Evolutionary conservation across 2,888 invertebrate genomes (phyloP), one percentile per base, ranked within the genome.

Genomic region (Eledona agricola): DNA sequence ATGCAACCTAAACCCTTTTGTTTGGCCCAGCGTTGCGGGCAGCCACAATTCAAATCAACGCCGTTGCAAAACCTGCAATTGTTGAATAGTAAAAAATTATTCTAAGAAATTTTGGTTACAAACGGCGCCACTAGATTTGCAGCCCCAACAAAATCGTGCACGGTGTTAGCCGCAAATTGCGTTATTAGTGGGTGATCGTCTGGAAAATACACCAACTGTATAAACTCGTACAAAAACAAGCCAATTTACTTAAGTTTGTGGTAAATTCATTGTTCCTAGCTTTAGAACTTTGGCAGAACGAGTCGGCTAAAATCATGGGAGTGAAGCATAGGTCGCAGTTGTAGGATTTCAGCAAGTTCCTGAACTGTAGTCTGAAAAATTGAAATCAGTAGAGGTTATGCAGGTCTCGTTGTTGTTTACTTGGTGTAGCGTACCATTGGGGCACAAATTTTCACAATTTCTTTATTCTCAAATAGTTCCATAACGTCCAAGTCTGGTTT

Each of bases 381-480:
- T n/a, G n/a, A n/a, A n/a, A 51, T 46, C 32, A 22, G 13, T 3
- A 12, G 9, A 25, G 56, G 37, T 38, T 35, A 29, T 23, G 12
- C 29, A 23, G 11, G 12, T 26, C 43, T 12, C 3, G 22, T 11
- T 17, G 20, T 6, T 16, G 56, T 58, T 76, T 77, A 87, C 87
- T 88, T 89, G 74, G 93, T 95, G 65, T 96, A 96, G 65, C 96
- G 84, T 22, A 97, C 97, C 97, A 97, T 97, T 0, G 97, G 97
- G 1, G 96, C 96, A 77, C 91, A 90, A 35, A 94, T 83, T 77
- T 88, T 90, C 2, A 93, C 78, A 66, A 87, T 79, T 5, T 79
- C 77, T 35, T 84, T 78, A 28, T 81, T 77, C 47, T 78, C 72
- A 68, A 95, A 90, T 40, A 93, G 72, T 34, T 89, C 83, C 38